Percentiles rank a stretch among this genome's conserved stretches.
These are phyloP conservation scores for Xylota sylvarum DNA, from an alignment of 2,888 invertebrate species.

Conservation along the genomic window DNA sequence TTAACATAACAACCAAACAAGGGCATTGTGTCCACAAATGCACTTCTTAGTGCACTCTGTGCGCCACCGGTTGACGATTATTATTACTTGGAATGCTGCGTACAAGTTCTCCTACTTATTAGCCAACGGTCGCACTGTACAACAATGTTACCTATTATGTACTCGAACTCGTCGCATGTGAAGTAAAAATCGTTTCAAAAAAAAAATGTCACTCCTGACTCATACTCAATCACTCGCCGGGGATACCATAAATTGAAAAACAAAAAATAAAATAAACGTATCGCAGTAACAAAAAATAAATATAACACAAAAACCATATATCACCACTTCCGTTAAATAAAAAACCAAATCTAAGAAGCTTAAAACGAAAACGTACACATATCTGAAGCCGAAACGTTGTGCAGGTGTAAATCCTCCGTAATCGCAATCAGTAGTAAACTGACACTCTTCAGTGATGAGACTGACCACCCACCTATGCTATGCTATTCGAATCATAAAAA, in stretches of 20 bases:
- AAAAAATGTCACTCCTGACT: slow-evolving; percentile 30
- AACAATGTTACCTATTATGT: slow-evolving; percentile 39
- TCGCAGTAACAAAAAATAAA: background rate
- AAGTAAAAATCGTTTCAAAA: slow-evolving; percentile 6
- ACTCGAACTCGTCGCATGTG: background rate
- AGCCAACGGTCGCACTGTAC: slow-evolving; percentile 27
- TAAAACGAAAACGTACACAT: slow-evolving; percentile 69
- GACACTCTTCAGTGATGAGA: slow-evolving; percentile 70
- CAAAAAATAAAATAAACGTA: slow-evolving; percentile 9
- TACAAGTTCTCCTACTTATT: slow-evolving; percentile 22
- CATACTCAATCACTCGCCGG: slow-evolving; percentile 11
- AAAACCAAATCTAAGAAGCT: slow-evolving; percentile 25
- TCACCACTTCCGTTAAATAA: slow-evolving; percentile 39
- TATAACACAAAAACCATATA: slow-evolving; percentile 32
- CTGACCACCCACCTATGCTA: slow-evolving; percentile 73
- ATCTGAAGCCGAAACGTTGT: slow-evolving; percentile 50
- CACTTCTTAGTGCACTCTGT: slow-evolving; percentile 44
- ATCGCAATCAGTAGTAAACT: slow-evolving; percentile 68
- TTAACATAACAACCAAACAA: slow-evolving; percentile 57
- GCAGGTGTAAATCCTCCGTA: slow-evolving; percentile 70
- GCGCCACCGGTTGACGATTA: slow-evolving; percentile 44
- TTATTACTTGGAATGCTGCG: slow-evolving; percentile 33
- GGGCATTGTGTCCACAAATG: slow-evolving; percentile 54
- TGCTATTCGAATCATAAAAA: slow-evolving; percentile 71
- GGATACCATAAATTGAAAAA: slow-evolving; percentile 1